Percentiles rank a stretch among this genome's conserved stretches.
Evolutionary conservation across 2,888 invertebrate species (phyloP).

Genomic region (Hydraecia micacea): DNA sequence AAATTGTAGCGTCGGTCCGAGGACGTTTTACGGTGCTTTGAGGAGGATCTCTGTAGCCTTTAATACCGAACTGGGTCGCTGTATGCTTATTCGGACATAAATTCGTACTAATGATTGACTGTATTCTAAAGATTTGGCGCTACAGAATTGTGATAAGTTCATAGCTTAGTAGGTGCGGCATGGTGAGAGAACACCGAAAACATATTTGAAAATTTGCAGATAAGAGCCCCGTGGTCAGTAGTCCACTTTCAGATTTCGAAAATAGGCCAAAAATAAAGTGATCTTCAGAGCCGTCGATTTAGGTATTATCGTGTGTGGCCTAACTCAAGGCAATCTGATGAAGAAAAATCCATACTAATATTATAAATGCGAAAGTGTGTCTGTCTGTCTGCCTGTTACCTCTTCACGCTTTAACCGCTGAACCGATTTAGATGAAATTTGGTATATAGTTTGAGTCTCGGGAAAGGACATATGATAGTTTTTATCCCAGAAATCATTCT

Average conservation of each 20-base stretch:
- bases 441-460: too few relatives aligned
- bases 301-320: background rate
- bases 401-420: too few relatives aligned
- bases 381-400: too few relatives aligned
- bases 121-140: background rate
- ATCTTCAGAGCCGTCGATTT: background rate
- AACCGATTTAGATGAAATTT: too few relatives aligned
- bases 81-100: constrained; percentile 55
- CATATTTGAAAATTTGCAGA: background rate
- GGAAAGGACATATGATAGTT: too few relatives aligned
- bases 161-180: background rate
- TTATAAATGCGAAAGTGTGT: too few relatives aligned
- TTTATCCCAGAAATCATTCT: too few relatives aligned
- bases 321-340: background rate
- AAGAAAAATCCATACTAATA: too few relatives aligned
- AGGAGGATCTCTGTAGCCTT: constrained; percentile 68
- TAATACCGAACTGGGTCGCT: constrained; percentile 50
- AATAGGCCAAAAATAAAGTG: background rate
- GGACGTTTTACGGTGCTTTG: constrained; percentile 75
- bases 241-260: background rate
- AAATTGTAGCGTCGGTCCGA: constrained; percentile 75
- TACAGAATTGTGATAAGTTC: background rate
- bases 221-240: background rate
- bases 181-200: background rate
- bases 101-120: constrained; percentile 30